Conservation (phyloP, 2,797 vertebrate species). For the Triplophysa yarkandensis region DNA sequence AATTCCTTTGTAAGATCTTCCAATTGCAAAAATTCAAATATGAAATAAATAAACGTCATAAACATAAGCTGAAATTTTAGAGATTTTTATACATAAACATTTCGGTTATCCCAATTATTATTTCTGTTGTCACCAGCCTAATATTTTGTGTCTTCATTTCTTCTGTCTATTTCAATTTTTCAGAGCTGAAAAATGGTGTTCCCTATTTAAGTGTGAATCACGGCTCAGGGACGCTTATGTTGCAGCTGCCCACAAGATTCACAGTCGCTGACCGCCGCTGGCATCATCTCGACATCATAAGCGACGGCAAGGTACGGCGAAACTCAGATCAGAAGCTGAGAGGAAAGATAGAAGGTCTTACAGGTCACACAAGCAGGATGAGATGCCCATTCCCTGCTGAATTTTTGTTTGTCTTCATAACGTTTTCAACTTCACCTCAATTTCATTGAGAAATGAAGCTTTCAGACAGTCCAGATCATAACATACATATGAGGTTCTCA, state of each 20-base stretch:
- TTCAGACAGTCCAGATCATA: conserved; percentile 17
- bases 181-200: conserved; percentile 82
- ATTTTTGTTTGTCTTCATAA: conserved; percentile 1
- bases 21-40: too few relatives aligned
- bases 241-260: conserved; percentile 75
- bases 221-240: conserved; percentile 81
- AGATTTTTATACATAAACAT: too few relatives aligned
- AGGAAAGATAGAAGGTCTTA: not conserved
- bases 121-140: not conserved
- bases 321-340: not conserved
- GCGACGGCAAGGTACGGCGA: conserved; percentile 80
- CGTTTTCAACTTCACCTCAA: conserved; percentile 8
- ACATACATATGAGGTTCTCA: not conserved
- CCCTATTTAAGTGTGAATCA: conserved; percentile 81
- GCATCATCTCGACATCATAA: conserved; percentile 85
- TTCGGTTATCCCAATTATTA: not conserved
- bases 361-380: not conserved
- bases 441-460: conserved; percentile 12
- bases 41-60: too few relatives aligned
- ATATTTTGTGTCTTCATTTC: too few relatives aligned
- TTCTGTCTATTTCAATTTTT: not conserved
- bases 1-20: too few relatives aligned
- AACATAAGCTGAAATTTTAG: too few relatives aligned
- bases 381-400: not conserved
- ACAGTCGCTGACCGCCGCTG: conserved; percentile 82